Conservation (phyloP, 2,888 invertebrate species). For the Scelioninae gen. 1 region DNA sequence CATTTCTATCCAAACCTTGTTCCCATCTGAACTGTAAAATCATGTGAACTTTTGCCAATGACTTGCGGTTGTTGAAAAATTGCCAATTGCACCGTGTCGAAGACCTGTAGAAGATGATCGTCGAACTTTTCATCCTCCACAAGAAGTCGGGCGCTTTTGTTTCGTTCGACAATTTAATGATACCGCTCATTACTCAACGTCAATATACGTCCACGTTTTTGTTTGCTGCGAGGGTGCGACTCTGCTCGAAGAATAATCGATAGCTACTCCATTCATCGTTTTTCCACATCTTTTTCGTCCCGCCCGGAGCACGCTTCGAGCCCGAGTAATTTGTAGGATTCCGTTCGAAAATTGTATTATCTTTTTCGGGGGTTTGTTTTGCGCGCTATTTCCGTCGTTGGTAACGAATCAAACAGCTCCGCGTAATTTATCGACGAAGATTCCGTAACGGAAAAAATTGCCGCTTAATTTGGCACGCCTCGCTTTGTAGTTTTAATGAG, state of each 20-base stretch:
- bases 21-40: neutral
- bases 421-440: conserved; percentile 23
- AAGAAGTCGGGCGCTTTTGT: conserved; percentile 47
- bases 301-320: conserved; percentile 5
- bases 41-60: neutral
- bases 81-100: neutral
- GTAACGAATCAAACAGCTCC: no score
- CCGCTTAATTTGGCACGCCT: conserved; percentile 26
- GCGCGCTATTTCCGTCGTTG: conserved; percentile 18
- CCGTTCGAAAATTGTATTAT: conserved; percentile 55
- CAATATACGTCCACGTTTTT: conserved; percentile 58
- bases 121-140: conserved; percentile 24
- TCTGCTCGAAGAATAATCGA: conserved; percentile 63
- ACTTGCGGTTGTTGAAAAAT: conserved; percentile 7
- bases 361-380: conserved; percentile 53
- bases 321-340: conserved; percentile 53
- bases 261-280: conserved; percentile 64
- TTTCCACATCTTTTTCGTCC: conserved; percentile 44
- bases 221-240: conserved; percentile 58
- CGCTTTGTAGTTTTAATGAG: conserved; percentile 10
- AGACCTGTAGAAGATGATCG: conserved; percentile 16
- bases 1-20: neutral
- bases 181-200: conserved; percentile 65
- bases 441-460: conserved; percentile 29
- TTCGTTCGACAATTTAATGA: conserved; percentile 59